phyloP scores from a whole-genome alignment of 2,888 invertebrate genomes.

The Oligia fasciuncula region DNA sequence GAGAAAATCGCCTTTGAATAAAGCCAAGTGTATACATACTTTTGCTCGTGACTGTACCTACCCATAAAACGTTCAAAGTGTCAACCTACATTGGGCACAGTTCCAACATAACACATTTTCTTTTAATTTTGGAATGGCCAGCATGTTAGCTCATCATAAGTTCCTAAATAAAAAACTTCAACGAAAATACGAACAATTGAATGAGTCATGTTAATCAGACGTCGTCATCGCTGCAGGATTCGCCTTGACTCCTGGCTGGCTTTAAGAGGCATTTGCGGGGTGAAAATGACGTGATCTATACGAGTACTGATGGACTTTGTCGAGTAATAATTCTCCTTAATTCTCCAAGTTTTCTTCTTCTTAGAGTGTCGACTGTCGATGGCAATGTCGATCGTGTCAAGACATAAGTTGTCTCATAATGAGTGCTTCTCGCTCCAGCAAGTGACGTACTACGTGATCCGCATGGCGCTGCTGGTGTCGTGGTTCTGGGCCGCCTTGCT shows the following conservation, averaged over 20 bases:
- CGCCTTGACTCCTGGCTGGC: not conserved
- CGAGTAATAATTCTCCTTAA: too few relatives aligned
- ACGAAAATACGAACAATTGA: not conserved
- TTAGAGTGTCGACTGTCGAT: not conserved
- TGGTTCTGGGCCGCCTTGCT: slow-evolving; percentile 93
- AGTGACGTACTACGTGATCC: slow-evolving; percentile 94
- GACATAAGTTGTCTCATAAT: slow-evolving; percentile 1
- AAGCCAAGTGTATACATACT: too few relatives aligned
- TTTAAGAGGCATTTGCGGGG: not conserved
- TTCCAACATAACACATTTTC: not conserved
- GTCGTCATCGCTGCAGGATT: not conserved
- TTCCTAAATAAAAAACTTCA: slow-evolving; percentile 6
- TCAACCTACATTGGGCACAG: not conserved
- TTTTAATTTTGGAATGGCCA: not conserved
- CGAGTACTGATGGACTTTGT: not conserved
- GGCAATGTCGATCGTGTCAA: not conserved
- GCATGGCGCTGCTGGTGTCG: slow-evolving; percentile 92
- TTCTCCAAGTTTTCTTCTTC: not conserved
- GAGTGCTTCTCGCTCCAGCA: slow-evolving; percentile 89
- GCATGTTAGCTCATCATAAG: not conserved
- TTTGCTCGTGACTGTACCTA: too few relatives aligned
- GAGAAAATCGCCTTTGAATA: too few relatives aligned
- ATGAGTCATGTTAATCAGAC: not conserved
- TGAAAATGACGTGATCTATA: not conserved
- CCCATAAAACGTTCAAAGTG: not conserved